Base-by-base conservation (phyloP, 2,113 vertebrate species). In the Larimichthys polyactis region DNA sequence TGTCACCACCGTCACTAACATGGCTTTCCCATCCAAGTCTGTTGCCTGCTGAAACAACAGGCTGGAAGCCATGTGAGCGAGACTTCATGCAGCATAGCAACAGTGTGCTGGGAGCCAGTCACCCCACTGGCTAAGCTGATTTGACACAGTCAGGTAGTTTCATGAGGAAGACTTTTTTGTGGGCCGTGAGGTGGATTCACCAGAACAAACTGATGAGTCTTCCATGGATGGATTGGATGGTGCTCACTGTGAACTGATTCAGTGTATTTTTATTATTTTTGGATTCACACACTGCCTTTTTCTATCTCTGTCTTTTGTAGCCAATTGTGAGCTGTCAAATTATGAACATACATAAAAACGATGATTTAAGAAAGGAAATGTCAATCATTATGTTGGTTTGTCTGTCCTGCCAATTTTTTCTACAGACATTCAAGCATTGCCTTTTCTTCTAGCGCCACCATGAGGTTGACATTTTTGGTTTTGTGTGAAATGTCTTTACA, bases 111-210 rank as follows among this genome's bases (percentile, higher is more conserved):
- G 49, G 73, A 85, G 85, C 27, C 0, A 69, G 64, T 72, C 73
- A 66, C 68, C 76, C 44, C 10, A 11, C 62, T 78, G 79, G 79
- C 89, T 90, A 62, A 89, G 68, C 83, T 85, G 79, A 91, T 93
- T 90, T 82, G 87, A 89, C 87, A 87, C 75, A 85, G 81, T 84
- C 79, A 90, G 91, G 91, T 91, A 82, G 66, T 77, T 81, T 71
- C 43, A 24, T 8, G 16, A 12, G 16, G 49, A 66, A 67, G 75
- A 68, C 11, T 72, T 71, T 78, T 22, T 58, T 15, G 58, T 24
- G 4, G 14, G 17, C 17, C 17, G 15, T 11, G 27, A 17, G 64
- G 4, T n/a, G 43, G 57, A 72, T 55, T 77, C 12, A 51, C 27
- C 52, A 51, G 27, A 11, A 15, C 17, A 46, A 49, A 44, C 27